Evolutionary conservation across 35 echinoderm and acorn worm species (phyloP).

Genomic region (Ophiothrix spiculata): DNA sequence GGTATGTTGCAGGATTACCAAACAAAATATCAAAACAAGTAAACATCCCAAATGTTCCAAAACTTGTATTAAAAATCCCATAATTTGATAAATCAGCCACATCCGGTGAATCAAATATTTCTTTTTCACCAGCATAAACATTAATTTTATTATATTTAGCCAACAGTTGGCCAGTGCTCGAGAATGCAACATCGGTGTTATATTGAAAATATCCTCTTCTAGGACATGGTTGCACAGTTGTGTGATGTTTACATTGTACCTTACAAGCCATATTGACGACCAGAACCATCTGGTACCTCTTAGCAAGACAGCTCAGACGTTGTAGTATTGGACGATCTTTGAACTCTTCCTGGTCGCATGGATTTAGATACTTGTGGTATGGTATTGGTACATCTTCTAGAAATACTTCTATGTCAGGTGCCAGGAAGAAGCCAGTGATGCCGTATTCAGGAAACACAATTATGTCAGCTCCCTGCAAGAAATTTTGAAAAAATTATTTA

Average conservation of each 20-base stretch:
- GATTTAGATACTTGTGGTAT: neutral
- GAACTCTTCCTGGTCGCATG: slow-evolving; percentile 10
- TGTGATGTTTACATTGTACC: slow-evolving; percentile 28
- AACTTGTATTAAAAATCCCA: slow-evolving; percentile 72
- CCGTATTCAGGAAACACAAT: slow-evolving; percentile 98
- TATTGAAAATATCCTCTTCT: slow-evolving; percentile 64
- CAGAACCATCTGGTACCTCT: slow-evolving; percentile 56
- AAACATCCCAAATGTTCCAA: slow-evolving; percentile 72
- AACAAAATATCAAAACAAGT: slow-evolving; percentile 93
- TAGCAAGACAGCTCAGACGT: slow-evolving; percentile 77
- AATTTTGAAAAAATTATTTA: slow-evolving; percentile 12
- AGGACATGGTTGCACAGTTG: slow-evolving; percentile 53
- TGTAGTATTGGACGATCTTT: slow-evolving; percentile 34
- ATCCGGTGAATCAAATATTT: slow-evolving; percentile 49
- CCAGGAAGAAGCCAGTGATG: slow-evolving; percentile 69
- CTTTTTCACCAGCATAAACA: slow-evolving; percentile 52
- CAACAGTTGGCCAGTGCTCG: slow-evolving; percentile 42
- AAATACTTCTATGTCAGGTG: slow-evolving; percentile 18
- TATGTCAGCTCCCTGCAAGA: slow-evolving; percentile 66
- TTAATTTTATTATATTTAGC: slow-evolving; percentile 79
- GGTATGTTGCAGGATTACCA: slow-evolving; percentile 24
- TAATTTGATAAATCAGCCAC: slow-evolving; percentile 8
- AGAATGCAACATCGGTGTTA: slow-evolving; percentile 81
- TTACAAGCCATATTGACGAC: slow-evolving; percentile 58
- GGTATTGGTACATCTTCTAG: slow-evolving; percentile 58